phyloP scores from a whole-genome alignment of 2,113 vertebrate species.

The Meleagris gallopavo region DNA sequence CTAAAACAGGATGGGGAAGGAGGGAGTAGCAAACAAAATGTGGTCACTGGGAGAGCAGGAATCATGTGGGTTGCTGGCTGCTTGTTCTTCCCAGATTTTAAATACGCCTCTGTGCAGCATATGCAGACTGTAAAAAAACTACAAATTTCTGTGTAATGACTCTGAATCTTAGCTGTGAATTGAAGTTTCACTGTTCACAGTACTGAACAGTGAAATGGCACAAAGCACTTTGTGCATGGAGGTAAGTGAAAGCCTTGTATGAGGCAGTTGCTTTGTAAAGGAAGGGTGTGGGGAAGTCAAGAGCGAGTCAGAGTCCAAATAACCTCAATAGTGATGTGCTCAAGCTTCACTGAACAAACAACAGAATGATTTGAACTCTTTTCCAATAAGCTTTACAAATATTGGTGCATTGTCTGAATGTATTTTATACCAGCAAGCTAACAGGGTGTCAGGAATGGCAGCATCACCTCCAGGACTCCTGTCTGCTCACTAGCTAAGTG shows the following conservation, averaged over 20 bases:
- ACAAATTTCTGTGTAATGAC: neutral
- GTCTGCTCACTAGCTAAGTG: neutral
- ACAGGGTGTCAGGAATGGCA: conserved; percentile 22
- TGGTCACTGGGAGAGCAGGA: neutral
- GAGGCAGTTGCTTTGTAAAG: neutral
- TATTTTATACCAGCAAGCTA: conserved; percentile 4
- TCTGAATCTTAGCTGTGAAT: neutral
- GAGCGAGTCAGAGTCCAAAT: neutral
- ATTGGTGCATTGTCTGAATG: neutral
- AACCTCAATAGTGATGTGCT: neutral
- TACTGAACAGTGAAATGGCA: neutral
- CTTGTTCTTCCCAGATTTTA: neutral
- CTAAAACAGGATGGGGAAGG: neutral
- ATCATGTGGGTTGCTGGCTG: neutral
- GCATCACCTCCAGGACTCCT: neutral
- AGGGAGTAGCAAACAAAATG: neutral
- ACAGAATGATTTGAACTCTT: conserved; percentile 33
- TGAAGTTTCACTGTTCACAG: no score
- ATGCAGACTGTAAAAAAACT: neutral
- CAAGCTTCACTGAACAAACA: conserved; percentile 48
- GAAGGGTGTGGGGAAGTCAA: neutral
- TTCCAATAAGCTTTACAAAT: conserved; percentile 39
- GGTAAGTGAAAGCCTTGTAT: neutral
- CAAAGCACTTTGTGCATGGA: neutral
- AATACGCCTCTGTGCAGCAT: neutral